A percentile compares a stretch with the other conserved stretches of the same genome.
These are phyloP conservation scores for Brachymystax lenok DNA, from an alignment of 2,797 vertebrate genomes.

Conservation along the genomic window DNA sequence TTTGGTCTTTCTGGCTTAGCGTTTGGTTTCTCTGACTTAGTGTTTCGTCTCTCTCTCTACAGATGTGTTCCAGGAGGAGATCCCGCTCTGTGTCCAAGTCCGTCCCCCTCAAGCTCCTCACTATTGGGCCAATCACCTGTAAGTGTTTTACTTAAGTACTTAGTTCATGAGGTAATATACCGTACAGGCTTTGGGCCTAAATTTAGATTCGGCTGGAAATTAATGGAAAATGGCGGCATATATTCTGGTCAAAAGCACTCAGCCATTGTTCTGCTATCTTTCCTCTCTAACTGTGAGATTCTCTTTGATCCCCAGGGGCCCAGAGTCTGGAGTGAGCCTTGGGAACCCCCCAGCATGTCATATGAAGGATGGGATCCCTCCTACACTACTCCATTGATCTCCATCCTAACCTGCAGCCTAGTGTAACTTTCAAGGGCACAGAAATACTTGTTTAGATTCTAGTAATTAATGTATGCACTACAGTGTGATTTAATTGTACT, in stretches of 20 bases:
- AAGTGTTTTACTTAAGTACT: conserved; percentile 5
- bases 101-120: conserved; percentile 12
- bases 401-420: background rate
- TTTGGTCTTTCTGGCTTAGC: background rate
- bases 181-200: background rate
- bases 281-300: background rate
- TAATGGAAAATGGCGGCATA: background rate
- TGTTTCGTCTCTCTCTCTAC: background rate
- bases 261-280: background rate
- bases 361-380: too few relatives aligned
- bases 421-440: too few relatives aligned
- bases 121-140: conserved; percentile 34
- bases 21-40: too few relatives aligned
- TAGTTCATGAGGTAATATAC: background rate
- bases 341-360: background rate
- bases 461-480: background rate
- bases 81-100: conserved; percentile 27
- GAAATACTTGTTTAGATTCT: too few relatives aligned
- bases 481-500: background rate
- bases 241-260: background rate
- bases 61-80: conserved; percentile 51
- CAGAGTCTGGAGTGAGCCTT: too few relatives aligned
- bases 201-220: background rate
- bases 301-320: background rate
- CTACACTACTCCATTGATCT: too few relatives aligned